Evolutionary conservation across 2,797 vertebrate species (phyloP), one percentile per base, ranked within the genome.

Genomic region (Zalophus californianus): DNA sequence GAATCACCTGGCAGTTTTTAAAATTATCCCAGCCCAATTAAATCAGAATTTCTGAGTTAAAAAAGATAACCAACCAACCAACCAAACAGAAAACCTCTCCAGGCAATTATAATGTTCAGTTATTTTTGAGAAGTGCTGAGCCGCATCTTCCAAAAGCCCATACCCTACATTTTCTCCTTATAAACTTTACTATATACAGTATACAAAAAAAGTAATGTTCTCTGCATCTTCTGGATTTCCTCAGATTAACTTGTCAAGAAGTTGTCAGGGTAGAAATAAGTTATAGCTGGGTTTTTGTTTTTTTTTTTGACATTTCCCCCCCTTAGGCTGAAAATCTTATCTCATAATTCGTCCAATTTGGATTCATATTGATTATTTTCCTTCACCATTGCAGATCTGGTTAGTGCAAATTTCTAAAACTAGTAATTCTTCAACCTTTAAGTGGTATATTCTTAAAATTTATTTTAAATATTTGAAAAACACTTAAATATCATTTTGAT

Each of bases 31-130:
- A 27, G 25, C 56, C 16, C 50, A 48, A 41, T 50, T 88, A 86
- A 88, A 70, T 54, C 8, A 70, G n/a, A 95, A 86, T 75, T 73
- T 72, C 41, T 85, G 62, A 80, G 80, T 80, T 80, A 91, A 73
- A 27, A 38, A 48, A 48, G 15, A 75, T 75, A 75, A 29, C 41
- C 72, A 75, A 29, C 7, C 18, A 68, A 35, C 1, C 27, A 78
- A 52, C 7, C 4, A 54, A 56, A 82, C 25, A 82, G 23, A 60
- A 60, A 44, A 41, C 48, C 23, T 92, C 27, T 93, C 56, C 29
- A 60, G 14, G 29, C n/a, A 32, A 87, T 60, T 77, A 58, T 79
- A 78, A 88, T 18, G 27, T 87, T 23, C 2, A 73, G 29, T 2
- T 54, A 15, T 78, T 79, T 62, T 56, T 32, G 78, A 84, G 54